phyloP scores from a whole-genome alignment of 2,113 vertebrate genomes.

The Genyomyrus donnyi region DNA sequence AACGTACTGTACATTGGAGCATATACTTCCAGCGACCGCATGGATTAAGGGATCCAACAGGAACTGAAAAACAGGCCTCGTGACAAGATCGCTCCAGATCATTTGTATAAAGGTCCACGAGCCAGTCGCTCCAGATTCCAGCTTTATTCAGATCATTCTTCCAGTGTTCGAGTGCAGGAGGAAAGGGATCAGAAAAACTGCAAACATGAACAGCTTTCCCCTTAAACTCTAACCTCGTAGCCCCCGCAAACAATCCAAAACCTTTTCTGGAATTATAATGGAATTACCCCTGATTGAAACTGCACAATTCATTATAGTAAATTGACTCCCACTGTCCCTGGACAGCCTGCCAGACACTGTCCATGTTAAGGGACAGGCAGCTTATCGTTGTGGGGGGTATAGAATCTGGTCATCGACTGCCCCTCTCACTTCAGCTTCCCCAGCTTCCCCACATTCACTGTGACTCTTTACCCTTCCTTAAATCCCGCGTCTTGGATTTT shows the following conservation, averaged over 20 bases:
- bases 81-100: conserved; percentile 27
- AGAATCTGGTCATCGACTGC: conserved; percentile 34
- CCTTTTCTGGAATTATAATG: conserved; percentile 37
- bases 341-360: conserved; percentile 46
- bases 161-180: conserved; percentile 31
- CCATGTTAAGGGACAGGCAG: conserved; percentile 45
- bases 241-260: conserved; percentile 37
- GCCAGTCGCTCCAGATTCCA: conserved; percentile 39
- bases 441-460: conserved; percentile 21
- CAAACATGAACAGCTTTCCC: conserved; percentile 12
- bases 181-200: not conserved
- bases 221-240: conserved; percentile 39
- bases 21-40: not conserved
- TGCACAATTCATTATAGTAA: conserved; percentile 53
- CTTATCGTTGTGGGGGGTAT: conserved; percentile 33
- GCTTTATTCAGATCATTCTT: conserved; percentile 42
- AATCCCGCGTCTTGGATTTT: not conserved
- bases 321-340: conserved; percentile 46
- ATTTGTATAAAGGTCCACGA: conserved; percentile 29
- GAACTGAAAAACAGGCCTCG: conserved; percentile 24
- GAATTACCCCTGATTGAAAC: conserved; percentile 52
- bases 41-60: conserved; percentile 23
- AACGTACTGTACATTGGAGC: not conserved
- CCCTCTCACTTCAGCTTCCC: conserved; percentile 12
- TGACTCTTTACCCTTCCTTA: not conserved